Base-by-base conservation (phyloP, 1,140 invertebrate genomes). In the Physella acuta region DNA sequence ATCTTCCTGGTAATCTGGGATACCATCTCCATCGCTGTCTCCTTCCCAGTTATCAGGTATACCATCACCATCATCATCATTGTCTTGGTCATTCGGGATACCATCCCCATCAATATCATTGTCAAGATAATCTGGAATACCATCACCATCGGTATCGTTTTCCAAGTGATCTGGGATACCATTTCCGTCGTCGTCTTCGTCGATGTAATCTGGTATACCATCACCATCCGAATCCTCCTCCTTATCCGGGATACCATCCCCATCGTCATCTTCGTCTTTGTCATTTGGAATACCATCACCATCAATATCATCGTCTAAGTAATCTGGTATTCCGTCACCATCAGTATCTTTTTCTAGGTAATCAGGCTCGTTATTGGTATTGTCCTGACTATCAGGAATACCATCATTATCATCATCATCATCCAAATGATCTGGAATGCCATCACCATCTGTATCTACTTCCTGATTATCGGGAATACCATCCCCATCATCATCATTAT, bases 101-200 rank as follows among this genome's bases (percentile, higher is more conserved):
- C 78, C 81, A 71, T 82, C 80, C 56, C 77, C 76, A 70, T 84
- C 79, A 39, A 70, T 77, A 69, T 84, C 81, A 24, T 77, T 66
- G 52, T 82, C 79, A 30, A 76, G 31, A 71, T 82, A 63, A 61
- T 84, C 81, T 26, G 81, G 81, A 53, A 82, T 82, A 16, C 82
- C 82, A 75, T 84, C 81, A 11, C 76, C 78, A 71, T 84, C 78
- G 2, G 59, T 37, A 44, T 61, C 59, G 24, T 61, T 39, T 24
- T 44, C 4, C 26, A 34, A 58, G 4, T 44, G 28, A 26, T 61
- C 34, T 39, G 59, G 59, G 28, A 44, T 8, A 1, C 30, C 59
- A 44, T 39, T n/a, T 34, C 28, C 64, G 62, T 34, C 34, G 59
- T 79, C 74, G 58, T 76, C 73, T 20, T 76, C 71, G 49, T 78